Evolutionary conservation across 2,888 invertebrate species (phyloP).

Genomic region (Hemicrepidius hirtus): DNA sequence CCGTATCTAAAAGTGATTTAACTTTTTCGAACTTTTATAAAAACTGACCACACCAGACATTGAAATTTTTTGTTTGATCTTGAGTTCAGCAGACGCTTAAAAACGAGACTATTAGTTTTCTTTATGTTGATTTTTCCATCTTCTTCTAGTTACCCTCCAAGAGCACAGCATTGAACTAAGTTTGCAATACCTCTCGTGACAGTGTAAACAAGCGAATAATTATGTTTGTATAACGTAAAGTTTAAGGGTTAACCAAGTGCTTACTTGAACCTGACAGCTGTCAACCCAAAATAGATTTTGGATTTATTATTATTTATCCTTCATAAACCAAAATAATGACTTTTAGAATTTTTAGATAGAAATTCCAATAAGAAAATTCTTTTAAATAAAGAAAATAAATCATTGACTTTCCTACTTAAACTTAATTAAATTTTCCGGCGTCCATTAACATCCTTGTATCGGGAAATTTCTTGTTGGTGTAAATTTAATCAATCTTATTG

Average conservation of each 20-base stretch:
- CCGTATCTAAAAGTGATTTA: no score
- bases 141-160: not conserved
- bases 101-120: not conserved
- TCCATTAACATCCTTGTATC: no score
- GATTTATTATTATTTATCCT: not conserved
- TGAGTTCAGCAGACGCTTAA: slow-evolving; percentile 4
- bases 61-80: not conserved
- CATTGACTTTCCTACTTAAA: no score
- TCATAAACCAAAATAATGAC: no score
- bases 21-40: no score
- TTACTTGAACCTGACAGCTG: slow-evolving; percentile 34
- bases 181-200: slow-evolving; percentile 11
- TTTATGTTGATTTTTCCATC: slow-evolving; percentile 18
- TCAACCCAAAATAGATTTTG: slow-evolving; percentile 10
- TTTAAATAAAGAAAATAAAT: no score
- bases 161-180: not conserved
- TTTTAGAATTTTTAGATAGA: no score
- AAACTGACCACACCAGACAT: no score
- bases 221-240: slow-evolving; percentile 22
- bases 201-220: slow-evolving; percentile 20
- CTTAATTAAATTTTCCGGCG: no score
- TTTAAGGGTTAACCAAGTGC: slow-evolving; percentile 29
- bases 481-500: no score
- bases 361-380: no score
- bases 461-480: no score